phyloP scores from a whole-genome alignment of 2,888 invertebrate genomes.

The Metellina segmentata region DNA sequence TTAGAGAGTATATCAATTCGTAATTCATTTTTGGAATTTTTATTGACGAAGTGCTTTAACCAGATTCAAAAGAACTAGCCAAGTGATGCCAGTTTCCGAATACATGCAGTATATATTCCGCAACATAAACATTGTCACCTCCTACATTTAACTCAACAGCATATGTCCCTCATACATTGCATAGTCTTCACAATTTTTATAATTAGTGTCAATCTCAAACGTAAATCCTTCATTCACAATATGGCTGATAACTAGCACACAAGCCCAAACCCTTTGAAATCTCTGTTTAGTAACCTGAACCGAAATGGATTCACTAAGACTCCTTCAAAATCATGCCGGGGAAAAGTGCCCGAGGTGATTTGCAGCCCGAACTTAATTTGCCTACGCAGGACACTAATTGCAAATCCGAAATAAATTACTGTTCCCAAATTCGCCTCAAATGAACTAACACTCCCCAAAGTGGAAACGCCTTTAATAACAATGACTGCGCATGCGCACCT shows the following conservation, averaged over 20 bases:
- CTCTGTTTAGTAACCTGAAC: neutral
- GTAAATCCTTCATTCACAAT: no score
- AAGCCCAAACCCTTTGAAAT: neutral
- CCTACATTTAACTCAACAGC: no score
- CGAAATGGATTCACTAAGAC: neutral
- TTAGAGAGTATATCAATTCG: no score
- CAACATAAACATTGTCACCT: no score
- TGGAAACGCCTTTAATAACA: constrained; percentile 64
- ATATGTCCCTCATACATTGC: no score
- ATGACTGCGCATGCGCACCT: constrained; percentile 16
- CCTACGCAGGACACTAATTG: constrained; percentile 54
- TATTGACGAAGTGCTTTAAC: no score
- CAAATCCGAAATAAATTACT: constrained; percentile 74
- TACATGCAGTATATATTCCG: no score
- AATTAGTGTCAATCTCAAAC: no score
- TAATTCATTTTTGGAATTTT: no score
- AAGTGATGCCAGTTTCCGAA: no score
- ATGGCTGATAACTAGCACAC: neutral
- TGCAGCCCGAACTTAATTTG: constrained; percentile 53
- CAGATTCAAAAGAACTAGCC: no score
- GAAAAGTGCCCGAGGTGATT: constrained; percentile 29
- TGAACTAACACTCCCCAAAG: constrained; percentile 56
- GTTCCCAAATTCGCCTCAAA: constrained; percentile 46
- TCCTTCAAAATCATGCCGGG: neutral
- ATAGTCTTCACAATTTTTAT: no score